Conservation (phyloP, 2,113 vertebrate species). For the Ageneiosus marmoratus region DNA sequence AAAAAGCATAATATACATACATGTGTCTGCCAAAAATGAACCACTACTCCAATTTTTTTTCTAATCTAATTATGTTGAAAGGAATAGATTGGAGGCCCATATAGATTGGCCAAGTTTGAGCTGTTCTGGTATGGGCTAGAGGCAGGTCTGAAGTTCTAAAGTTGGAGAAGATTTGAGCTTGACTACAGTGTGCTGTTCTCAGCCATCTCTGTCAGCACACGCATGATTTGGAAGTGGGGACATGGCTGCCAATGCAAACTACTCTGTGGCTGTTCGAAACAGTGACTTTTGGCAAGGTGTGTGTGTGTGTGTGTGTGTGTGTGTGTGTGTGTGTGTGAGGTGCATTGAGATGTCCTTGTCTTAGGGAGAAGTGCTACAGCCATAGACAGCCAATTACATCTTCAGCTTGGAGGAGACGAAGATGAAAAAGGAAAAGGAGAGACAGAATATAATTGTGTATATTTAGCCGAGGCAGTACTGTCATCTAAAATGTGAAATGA, state of each 20-base stretch:
- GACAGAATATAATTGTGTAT: constrained; percentile 68
- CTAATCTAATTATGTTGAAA: constrained; percentile 17
- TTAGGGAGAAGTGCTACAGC: constrained; percentile 79
- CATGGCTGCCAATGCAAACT: constrained; percentile 87
- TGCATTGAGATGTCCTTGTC: constrained; percentile 93
- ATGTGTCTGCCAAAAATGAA: background rate
- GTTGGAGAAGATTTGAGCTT: constrained; percentile 37
- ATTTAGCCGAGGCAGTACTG: constrained; percentile 77
- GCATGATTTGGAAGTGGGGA: constrained; percentile 85
- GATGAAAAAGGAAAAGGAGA: constrained; percentile 25
- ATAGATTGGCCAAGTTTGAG: background rate
- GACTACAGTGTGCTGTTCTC: constrained; percentile 77
- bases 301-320: constrained; percentile 14
- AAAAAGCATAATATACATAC: background rate
- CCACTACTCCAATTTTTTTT: background rate
- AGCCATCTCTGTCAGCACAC: constrained; percentile 82
- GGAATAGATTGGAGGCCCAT: background rate
- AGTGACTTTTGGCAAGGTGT: constrained; percentile 79
- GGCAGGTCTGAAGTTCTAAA: constrained; percentile 26
- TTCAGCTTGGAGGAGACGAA: constrained; percentile 72
- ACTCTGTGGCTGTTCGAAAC: constrained; percentile 90
- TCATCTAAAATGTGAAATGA: constrained; percentile 77
- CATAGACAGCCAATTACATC: constrained; percentile 79
- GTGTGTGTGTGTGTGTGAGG: constrained; percentile 8
- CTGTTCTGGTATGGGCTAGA: constrained; percentile 5